phyloP scores from a whole-genome alignment of 1,140 invertebrate genomes.

The Stratiolaelaps scimitus region DNA sequence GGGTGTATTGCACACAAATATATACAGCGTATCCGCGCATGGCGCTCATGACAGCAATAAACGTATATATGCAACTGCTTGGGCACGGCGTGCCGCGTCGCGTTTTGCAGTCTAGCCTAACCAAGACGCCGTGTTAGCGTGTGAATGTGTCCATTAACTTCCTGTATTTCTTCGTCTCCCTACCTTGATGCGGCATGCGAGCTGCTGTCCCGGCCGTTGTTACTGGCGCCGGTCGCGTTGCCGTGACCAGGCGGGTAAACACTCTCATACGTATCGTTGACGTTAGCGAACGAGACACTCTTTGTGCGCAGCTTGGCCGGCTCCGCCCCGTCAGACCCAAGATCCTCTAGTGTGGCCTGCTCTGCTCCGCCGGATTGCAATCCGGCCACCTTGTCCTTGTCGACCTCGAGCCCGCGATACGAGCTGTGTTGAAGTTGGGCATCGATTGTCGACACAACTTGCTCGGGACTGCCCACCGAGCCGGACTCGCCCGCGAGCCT shows the following conservation, averaged over 20 bases:
- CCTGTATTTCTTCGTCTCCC: too few relatives aligned
- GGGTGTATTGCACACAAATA: too few relatives aligned
- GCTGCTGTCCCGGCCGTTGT: neutral
- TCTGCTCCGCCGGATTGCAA: conserved; percentile 3
- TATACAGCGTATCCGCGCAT: too few relatives aligned
- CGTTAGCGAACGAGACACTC: conserved; percentile 16
- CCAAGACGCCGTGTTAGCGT: too few relatives aligned
- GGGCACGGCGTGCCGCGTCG: too few relatives aligned
- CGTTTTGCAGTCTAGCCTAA: too few relatives aligned
- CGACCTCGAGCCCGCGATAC: conserved; percentile 7
- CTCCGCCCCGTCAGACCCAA: neutral
- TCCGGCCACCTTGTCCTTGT: conserved; percentile 5
- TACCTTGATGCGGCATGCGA: conserved; percentile 21
- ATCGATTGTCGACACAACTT: conserved; percentile 23
- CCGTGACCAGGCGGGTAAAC: neutral
- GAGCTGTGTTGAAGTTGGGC: conserved; percentile 14
- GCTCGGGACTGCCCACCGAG: neutral
- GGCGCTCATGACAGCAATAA: too few relatives aligned
- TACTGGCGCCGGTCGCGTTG: neutral
- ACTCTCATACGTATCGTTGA: conserved; percentile 8
- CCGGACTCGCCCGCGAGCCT: neutral
- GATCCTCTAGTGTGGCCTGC: neutral
- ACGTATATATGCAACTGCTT: too few relatives aligned
- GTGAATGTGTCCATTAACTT: too few relatives aligned
- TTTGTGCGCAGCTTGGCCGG: conserved; percentile 18